Evolutionary conservation across 2,113 vertebrate genomes (phyloP), one percentile per base, ranked within the genome.

Genomic region (Leptocoma aspasia): DNA sequence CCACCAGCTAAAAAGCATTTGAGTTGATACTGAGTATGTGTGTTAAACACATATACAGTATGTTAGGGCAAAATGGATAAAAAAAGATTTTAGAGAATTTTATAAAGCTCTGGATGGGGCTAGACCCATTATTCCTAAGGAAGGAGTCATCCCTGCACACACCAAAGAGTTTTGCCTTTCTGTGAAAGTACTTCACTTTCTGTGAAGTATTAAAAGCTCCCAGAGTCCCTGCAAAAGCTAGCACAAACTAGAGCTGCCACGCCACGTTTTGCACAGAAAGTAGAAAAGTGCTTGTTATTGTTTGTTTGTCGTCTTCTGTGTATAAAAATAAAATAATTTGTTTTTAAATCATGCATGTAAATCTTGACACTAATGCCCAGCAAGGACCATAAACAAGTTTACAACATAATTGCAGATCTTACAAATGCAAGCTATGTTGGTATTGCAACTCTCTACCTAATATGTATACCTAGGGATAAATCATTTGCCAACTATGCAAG

Each of bases 201-300:
- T 31, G 8, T 41, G 18, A 54, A 57, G n/a, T 23, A 82, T 3
- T 70, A 27, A 83, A 80, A 52, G 15, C 8, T 54, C 41, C 10
- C 13, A 21, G 28, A 69, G 9, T 56, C 9, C 22, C 26, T 33
- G 15, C 1, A 5, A 96, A 86, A 86, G 3, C 15, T 21, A 50
- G 7, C 5, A 27, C 6, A 21, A 56, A 27, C 15, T 27, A 39
- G 30, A 85, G 33, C 3, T 76, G 30, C 33, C 64, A 20, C 17
- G 20, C 7, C 24, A 53, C 0, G 0, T 86, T 53, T 89, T 77
- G 15, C 35, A 44, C 19, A 20, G 10, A 39, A 39, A 21, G 12
- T 41, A 64, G n/a, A 31, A 75, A 70, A 86, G 35, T 42, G 22
- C 16, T 81, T 30, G 3, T 53, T 82, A 45, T 80, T 17, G 35